These are phyloP conservation scores for Odontothrips loti DNA, from an alignment of 2,888 invertebrate genomes.

Conservation along the genomic window DNA sequence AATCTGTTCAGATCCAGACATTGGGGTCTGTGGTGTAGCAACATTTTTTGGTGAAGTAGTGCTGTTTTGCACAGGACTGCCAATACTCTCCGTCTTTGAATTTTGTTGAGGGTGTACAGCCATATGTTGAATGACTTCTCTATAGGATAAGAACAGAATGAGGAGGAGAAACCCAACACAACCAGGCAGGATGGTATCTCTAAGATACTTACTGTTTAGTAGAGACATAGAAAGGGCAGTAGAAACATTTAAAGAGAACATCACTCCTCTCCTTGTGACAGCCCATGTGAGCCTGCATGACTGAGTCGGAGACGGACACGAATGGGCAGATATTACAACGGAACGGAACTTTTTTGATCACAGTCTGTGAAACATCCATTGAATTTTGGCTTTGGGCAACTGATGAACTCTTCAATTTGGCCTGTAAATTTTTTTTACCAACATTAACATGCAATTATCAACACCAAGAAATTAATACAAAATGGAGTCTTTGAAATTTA, in stretches of 20 bases:
- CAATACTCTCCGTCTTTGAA: background rate
- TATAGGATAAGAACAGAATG: constrained; percentile 36
- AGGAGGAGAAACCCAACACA: constrained; percentile 9
- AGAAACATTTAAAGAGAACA: constrained; percentile 71
- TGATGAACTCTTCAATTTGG: background rate
- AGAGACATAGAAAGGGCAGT: constrained; percentile 74
- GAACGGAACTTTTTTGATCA: constrained; percentile 27
- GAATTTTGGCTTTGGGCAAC: background rate
- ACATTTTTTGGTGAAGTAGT: background rate
- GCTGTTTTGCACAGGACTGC: background rate
- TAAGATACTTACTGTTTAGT: constrained; percentile 56
- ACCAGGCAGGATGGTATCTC: background rate
- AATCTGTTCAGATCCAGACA: background rate
- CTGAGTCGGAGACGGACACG: constrained; percentile 67
- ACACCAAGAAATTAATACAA: background rate
- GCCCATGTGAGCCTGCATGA: constrained; percentile 59
- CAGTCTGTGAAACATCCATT: background rate
- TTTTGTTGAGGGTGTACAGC: constrained; percentile 56
- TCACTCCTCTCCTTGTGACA: constrained; percentile 58
- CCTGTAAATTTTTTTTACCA: too few species aligned
- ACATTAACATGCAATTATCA: background rate
- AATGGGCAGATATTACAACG: constrained; percentile 39
- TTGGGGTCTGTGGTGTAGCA: too few species aligned
- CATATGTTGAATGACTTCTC: constrained; percentile 61
- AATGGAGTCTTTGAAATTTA: background rate